A percentile compares a stretch with the other conserved stretches of the same genome.
Conservation (phyloP, 1,140 invertebrate species). For the Nebria ingens region DNA sequence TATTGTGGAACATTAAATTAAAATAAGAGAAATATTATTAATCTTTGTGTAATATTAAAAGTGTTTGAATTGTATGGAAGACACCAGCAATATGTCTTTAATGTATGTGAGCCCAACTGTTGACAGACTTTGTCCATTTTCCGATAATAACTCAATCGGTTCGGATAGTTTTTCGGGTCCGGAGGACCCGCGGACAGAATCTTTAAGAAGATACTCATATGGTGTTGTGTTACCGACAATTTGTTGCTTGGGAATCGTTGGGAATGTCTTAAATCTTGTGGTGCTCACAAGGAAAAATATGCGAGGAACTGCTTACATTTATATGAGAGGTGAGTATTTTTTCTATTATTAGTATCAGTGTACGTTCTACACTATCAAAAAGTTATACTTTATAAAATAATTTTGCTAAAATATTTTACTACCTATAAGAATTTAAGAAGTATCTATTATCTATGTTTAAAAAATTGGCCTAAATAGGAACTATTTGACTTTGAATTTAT, state of each 20-base stretch:
- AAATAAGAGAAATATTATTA: too few relatives aligned
- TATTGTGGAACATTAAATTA: too few relatives aligned
- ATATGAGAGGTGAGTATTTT: constrained; percentile 57
- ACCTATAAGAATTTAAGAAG: neutral
- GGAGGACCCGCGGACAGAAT: constrained; percentile 48
- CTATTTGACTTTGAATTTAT: too few relatives aligned
- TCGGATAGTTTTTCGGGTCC: constrained; percentile 17
- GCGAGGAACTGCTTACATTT: constrained; percentile 66
- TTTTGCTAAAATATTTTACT: neutral
- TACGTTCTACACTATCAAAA: neutral
- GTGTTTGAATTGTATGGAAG: neutral
- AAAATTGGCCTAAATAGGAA: too few relatives aligned
- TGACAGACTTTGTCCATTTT: neutral
- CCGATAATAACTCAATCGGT: neutral
- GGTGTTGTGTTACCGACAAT: constrained; percentile 57
- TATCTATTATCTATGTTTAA: neutral
- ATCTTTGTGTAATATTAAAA: too few relatives aligned
- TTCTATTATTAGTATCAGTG: neutral
- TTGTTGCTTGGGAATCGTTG: constrained; percentile 58
- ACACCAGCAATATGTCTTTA: neutral
- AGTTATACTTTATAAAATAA: neutral
- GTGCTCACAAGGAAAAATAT: constrained; percentile 63
- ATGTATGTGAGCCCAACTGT: neutral
- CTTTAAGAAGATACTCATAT: constrained; percentile 54
- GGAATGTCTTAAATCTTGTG: constrained; percentile 61